These are phyloP conservation scores for Atopsyche davidsoni DNA, from an alignment of 1,140 invertebrate species.

Conservation along the genomic window DNA sequence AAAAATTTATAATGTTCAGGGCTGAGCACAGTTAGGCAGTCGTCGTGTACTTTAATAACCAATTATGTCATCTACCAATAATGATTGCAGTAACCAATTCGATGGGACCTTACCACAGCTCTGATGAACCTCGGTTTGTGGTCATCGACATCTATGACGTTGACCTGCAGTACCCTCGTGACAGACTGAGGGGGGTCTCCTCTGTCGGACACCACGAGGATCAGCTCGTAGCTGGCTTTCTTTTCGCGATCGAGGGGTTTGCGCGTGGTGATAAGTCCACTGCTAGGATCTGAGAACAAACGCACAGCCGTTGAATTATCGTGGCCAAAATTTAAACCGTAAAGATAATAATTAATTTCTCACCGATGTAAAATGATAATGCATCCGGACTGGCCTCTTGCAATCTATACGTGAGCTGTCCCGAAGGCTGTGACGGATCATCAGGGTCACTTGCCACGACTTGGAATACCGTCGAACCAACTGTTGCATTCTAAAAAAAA, in stretches of 20 bases:
- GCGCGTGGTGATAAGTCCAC: conserved; percentile 67
- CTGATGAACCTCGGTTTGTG: conserved; percentile 69
- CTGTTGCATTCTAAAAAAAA: conserved; percentile 57
- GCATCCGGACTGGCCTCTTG: conserved; percentile 63
- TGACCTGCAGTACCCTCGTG: conserved; percentile 61
- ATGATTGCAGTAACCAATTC: too few relatives aligned
- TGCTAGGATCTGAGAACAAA: conserved; percentile 48
- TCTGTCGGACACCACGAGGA: conserved; percentile 67
- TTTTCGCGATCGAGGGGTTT: conserved; percentile 64
- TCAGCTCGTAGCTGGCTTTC: conserved; percentile 65
- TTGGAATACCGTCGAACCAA: conserved; percentile 70
- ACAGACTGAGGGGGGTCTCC: conserved; percentile 70
- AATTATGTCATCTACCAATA: too few relatives aligned
- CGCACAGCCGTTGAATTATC: conserved; percentile 1
- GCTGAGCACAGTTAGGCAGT: too few relatives aligned
- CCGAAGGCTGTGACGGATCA: conserved; percentile 66
- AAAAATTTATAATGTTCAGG: too few relatives aligned
- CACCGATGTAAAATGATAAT: conserved; percentile 59
- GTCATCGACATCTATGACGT: conserved; percentile 71
- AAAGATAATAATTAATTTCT: conserved; percentile 25
- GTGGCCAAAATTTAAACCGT: conserved; percentile 1
- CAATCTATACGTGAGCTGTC: conserved; percentile 66
- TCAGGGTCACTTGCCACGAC: conserved; percentile 74
- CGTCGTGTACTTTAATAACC: too few relatives aligned
- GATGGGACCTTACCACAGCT: conserved; percentile 49